A percentile compares a stretch with the other conserved stretches of the same genome.
Conservation (phyloP, 2,797 vertebrate genomes). For the Enteromius thamalakanensis region DNA sequence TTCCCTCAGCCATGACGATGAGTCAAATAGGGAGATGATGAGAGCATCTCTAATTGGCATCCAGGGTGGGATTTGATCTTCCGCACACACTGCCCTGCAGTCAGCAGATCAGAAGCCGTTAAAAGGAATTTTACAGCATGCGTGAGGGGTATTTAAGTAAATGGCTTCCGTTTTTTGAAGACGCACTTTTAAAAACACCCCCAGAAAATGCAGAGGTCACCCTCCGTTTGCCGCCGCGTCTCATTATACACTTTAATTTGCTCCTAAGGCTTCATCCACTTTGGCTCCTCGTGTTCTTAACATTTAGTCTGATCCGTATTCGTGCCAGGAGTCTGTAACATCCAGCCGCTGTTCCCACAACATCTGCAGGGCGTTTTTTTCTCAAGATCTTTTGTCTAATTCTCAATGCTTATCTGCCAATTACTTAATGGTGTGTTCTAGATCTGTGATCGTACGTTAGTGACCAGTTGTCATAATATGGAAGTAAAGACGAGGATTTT, state of each 20-base stretch:
- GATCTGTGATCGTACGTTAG: conserved; percentile 67
- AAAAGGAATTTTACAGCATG: conserved; percentile 67
- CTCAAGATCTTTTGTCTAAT: conserved; percentile 63
- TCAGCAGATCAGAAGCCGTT: conserved; percentile 72
- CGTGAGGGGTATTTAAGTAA: conserved; percentile 61
- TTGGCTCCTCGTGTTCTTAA: not conserved
- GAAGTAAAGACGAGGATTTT: conserved; percentile 63
- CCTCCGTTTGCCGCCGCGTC: not conserved
- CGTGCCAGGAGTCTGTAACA: conserved; percentile 9
- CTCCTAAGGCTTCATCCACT: not conserved
- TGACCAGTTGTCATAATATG: conserved; percentile 73
- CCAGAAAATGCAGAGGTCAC: conserved; percentile 37
- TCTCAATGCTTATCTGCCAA: conserved; percentile 70
- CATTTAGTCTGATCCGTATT: conserved; percentile 5
- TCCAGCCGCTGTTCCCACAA: conserved; percentile 18
- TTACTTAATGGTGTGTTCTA: conserved; percentile 75
- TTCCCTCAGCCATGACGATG: conserved; percentile 10
- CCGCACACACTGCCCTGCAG: conserved; percentile 71
- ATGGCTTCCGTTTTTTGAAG: conserved; percentile 66
- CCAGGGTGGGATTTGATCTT: conserved; percentile 76
- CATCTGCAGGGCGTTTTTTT: conserved; percentile 15
- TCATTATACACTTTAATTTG: conserved; percentile 14
- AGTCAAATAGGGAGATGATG: conserved; percentile 42
- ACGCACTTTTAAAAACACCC: conserved; percentile 39
- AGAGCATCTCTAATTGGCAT: conserved; percentile 71